Evolutionary conservation across 2,797 vertebrate species (phyloP).

Genomic region (Cottoperca gobio): DNA sequence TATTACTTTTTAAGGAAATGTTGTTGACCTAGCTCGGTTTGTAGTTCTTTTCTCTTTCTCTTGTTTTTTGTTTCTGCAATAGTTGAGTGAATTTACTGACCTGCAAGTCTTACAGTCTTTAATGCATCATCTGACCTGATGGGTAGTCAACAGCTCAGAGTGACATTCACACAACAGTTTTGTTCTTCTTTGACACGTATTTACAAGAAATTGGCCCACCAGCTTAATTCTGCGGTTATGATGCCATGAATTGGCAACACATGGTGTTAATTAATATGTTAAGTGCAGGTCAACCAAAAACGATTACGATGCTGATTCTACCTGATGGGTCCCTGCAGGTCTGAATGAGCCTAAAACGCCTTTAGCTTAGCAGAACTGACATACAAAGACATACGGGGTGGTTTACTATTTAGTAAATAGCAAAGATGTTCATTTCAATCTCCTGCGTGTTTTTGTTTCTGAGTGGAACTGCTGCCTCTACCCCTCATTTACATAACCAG

Average conservation of each 20-base stretch:
- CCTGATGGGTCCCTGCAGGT: constrained; percentile 42
- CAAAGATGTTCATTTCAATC: constrained; percentile 77
- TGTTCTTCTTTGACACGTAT: constrained; percentile 9
- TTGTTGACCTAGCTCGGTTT: constrained; percentile 59
- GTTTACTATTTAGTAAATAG: constrained; percentile 72
- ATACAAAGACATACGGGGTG: constrained; percentile 48
- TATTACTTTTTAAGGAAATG: constrained; percentile 40
- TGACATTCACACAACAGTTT: constrained; percentile 32
- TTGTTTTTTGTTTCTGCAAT: constrained; percentile 48
- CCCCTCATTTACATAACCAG: constrained; percentile 71
- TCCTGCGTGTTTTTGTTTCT: constrained; percentile 78
- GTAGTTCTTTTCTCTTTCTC: constrained; percentile 29
- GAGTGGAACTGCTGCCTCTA: constrained; percentile 80
- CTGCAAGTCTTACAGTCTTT: constrained; percentile 68
- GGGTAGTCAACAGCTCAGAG: constrained; percentile 56
- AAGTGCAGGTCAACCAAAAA: constrained; percentile 57
- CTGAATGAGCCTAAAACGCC: constrained; percentile 46
- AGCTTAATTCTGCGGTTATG: constrained; percentile 26
- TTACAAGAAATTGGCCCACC: constrained; percentile 24
- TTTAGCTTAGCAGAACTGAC: constrained; percentile 59
- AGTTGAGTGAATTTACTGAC: constrained; percentile 76
- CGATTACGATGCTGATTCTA: constrained; percentile 50
- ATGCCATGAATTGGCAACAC: constrained; percentile 27
- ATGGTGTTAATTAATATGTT: constrained; percentile 30
- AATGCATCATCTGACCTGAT: constrained; percentile 58